Evolutionary conservation across 2,113 vertebrate species (phyloP).

Genomic region (crab-eating macaque (Macaca fascicularis)): DNA sequence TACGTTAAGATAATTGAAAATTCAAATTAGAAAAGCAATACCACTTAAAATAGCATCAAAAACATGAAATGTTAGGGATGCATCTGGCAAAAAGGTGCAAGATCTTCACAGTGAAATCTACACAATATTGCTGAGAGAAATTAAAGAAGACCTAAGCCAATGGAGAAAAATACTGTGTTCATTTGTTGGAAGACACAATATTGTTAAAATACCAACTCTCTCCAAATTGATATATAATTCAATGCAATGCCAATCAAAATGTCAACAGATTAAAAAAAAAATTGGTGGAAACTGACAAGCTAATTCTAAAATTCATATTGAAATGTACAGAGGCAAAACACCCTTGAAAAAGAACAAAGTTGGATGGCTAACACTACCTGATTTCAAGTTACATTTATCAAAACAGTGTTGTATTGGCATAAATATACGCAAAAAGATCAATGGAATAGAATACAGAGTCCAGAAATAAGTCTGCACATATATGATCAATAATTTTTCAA

Average conservation of each 20-base stretch:
- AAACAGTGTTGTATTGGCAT: not conserved
- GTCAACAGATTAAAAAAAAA: not conserved
- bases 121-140: not conserved
- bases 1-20: not conserved
- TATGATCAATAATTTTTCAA: conserved; percentile 14
- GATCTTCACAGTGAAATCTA: not conserved
- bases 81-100: not conserved
- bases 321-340: conserved; percentile 42
- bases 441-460: not conserved
- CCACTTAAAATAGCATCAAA: not conserved
- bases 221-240: not conserved
- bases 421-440: not conserved
- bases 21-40: conserved; percentile 29
- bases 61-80: not conserved
- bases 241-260: not conserved
- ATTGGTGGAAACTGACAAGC: not conserved
- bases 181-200: not conserved
- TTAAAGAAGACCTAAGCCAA: not conserved
- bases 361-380: not conserved
- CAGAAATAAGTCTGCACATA: not conserved
- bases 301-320: not conserved
- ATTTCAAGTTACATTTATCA: not conserved
- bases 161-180: not conserved
- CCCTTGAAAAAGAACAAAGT: not conserved
- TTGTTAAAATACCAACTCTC: not conserved